phyloP scores from a whole-genome alignment of 92 coral and sea anemone species.

The Epizoanthus rinbou region DNA sequence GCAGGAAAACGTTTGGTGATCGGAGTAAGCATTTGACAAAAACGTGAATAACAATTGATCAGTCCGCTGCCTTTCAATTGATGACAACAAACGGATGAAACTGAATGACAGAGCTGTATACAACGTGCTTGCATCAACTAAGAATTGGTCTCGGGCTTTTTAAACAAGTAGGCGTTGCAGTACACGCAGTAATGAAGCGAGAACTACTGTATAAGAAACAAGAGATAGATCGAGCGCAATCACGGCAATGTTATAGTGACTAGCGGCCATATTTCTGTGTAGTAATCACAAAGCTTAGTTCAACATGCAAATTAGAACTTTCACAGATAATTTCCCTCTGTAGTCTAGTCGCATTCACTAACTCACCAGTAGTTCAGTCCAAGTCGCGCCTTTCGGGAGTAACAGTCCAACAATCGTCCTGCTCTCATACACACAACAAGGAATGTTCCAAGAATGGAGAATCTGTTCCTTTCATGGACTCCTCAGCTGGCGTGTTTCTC shows the following conservation, averaged over 20 bases:
- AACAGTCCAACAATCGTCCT: background rate
- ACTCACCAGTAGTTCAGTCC: background rate
- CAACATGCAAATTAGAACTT: too few species aligned
- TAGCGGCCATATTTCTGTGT: background rate
- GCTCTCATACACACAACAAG: background rate
- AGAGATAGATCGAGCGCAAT: background rate
- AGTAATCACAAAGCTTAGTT: background rate
- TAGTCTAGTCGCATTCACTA: background rate
- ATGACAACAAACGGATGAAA: background rate
- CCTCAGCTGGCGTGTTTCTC: slow-evolving; percentile 6
- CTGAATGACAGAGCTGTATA: background rate
- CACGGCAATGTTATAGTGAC: background rate
- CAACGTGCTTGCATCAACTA: background rate
- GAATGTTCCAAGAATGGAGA: background rate
- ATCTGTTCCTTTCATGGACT: background rate
- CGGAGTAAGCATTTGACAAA: background rate
- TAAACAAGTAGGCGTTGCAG: background rate
- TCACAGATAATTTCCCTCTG: too few species aligned
- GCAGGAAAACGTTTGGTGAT: background rate
- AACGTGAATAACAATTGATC: background rate
- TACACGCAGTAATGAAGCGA: background rate
- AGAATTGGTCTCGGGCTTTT: background rate
- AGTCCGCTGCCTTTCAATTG: background rate
- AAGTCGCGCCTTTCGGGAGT: background rate
- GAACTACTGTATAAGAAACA: background rate